Percentiles rank a stretch among this genome's conserved stretches.
phyloP scores from a whole-genome alignment of 2,797 vertebrate species.

The Poeciliopsis infans region DNA sequence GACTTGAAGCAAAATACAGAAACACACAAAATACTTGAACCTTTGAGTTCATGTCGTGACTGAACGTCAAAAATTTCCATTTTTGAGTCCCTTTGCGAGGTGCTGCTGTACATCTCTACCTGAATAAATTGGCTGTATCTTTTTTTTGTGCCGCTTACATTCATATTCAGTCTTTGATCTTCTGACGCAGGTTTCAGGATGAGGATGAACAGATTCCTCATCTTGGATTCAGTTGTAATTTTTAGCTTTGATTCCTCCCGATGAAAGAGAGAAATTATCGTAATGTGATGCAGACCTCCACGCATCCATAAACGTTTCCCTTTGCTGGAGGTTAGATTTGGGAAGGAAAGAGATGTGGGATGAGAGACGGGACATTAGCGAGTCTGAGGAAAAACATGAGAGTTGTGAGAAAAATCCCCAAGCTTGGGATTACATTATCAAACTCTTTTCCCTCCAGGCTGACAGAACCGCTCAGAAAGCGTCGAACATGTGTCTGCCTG shows the following conservation, averaged over 20 bases:
- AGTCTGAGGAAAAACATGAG: conserved; percentile 7
- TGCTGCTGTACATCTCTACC: background rate
- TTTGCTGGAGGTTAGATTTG: conserved; percentile 3
- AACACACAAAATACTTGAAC: background rate
- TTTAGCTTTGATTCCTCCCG: background rate
- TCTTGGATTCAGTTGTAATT: conserved; percentile 8
- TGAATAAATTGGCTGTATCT: background rate
- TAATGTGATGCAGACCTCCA: conserved; percentile 28
- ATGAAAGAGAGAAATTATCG: conserved; percentile 37
- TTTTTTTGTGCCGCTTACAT: background rate
- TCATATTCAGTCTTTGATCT: conserved; percentile 6
- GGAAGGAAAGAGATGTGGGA: background rate
- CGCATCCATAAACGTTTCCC: background rate
- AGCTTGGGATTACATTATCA: background rate
- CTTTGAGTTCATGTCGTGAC: background rate
- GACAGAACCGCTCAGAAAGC: conserved; percentile 14
- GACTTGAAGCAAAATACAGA: background rate
- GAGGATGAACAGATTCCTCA: background rate
- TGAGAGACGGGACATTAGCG: background rate
- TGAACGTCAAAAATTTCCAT: background rate
- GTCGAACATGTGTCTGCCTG: conserved; percentile 5
- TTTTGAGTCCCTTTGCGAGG: background rate
- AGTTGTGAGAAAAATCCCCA: conserved; percentile 10
- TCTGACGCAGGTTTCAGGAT: background rate
- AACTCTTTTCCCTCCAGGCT: conserved; percentile 45